Base-by-base conservation (phyloP, 2,888 invertebrate species). In the Drosophila emarginata region DNA sequence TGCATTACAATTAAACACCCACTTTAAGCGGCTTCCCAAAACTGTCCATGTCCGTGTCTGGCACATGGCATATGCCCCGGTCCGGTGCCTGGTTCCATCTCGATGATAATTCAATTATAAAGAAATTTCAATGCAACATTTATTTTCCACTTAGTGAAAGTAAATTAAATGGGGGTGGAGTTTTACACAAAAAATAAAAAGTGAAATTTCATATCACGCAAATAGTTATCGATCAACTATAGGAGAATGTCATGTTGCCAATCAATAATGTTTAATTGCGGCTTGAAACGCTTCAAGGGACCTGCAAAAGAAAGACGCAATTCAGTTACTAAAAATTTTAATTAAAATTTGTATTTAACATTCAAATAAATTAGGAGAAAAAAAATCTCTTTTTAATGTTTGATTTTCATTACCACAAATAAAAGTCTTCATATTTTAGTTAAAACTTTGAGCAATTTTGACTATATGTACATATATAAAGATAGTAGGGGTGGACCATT, bases 211-310 rank as follows among this genome's bases (percentile, higher is more conserved):
- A 56, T 15, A 54, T 54, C 80, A 83, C 65, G 78, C 78, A 67
- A 80, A 71, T 67, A 51, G 26, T 32, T 50, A 18, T 39, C 7
- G 58, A 32, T 66, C 59, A 61, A 53, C 65, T 72, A 72, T 40
- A 67, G 65, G 57, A 79, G 64, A 57, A 77, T 72, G 73, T 93
- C 93, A 65, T 94, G 91, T 84, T 93, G 93, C 94, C 94, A 94
- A 74, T 92, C 92, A n/a, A 93, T 87, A 21, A 93, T 91, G 82
- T 91, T 92, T 61, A 93, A 90, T 37, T 93, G 92, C 23, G 95
- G 95, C 62, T 95, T 93, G 88, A 93, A 93, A 79, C 94, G 92
- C 74, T 94, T 90, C 72, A 93, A 92, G 11, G 94, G 93, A 84
- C 94, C 95, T 95, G 92, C 76, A 93, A 93, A 28, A 28, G 9